Evolutionary conservation across 2,113 vertebrate genomes (phyloP).

Genomic region (Zonotrichia leucophrys): DNA sequence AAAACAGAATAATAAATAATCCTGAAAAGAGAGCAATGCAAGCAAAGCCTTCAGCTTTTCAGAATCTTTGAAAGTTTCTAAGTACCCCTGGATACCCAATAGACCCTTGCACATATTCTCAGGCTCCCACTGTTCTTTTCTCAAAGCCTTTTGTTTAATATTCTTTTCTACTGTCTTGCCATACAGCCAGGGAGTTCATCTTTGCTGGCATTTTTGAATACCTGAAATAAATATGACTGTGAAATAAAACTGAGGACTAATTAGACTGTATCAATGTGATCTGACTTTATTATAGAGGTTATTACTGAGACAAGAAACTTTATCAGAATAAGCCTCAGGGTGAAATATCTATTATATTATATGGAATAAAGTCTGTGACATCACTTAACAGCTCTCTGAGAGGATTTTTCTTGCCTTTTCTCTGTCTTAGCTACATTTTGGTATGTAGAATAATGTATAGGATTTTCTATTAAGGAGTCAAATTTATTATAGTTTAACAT

Average conservation of each 20-base stretch:
- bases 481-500: neutral
- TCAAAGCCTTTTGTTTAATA: neutral
- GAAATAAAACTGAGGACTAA: neutral
- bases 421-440: neutral
- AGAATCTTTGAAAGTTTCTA: neutral
- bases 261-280: neutral
- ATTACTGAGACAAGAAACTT: neutral
- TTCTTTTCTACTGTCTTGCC: neutral
- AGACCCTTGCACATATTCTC: neutral
- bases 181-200: neutral
- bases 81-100: neutral
- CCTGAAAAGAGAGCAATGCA: neutral
- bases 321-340: neutral
- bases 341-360: neutral
- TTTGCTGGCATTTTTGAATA: neutral
- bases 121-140: neutral
- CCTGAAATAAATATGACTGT: neutral
- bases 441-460: neutral
- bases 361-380: neutral
- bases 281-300: neutral
- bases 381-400: neutral
- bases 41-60: neutral
- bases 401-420: neutral
- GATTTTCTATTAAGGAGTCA: neutral
- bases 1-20: neutral